Conservation (phyloP, 2,888 invertebrate species). For the Diaperis boleti region DNA sequence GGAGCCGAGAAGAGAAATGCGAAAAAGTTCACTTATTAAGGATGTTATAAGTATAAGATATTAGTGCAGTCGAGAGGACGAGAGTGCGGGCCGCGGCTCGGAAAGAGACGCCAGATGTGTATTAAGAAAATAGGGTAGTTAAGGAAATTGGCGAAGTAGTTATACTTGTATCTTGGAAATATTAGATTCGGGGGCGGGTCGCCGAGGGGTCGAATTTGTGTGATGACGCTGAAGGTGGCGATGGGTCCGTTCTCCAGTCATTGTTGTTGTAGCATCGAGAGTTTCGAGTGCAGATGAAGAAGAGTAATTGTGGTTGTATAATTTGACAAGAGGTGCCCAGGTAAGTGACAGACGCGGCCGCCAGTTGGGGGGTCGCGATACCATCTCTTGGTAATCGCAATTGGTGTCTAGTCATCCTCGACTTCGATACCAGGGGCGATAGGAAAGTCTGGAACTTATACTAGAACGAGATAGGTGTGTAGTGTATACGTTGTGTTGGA, state of each 20-base stretch:
- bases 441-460: no score
- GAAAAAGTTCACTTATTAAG: constrained; percentile 65
- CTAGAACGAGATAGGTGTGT: no score
- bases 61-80: constrained; percentile 56
- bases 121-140: constrained; percentile 64
- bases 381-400: constrained; percentile 58
- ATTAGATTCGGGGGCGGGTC: constrained; percentile 56
- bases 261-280: constrained; percentile 46
- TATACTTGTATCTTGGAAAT: constrained; percentile 61
- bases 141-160: constrained; percentile 64
- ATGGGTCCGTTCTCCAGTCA: constrained; percentile 35
- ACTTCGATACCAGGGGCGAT: constrained; percentile 13
- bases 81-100: constrained; percentile 37
- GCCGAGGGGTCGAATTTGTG: not conserved
- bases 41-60: constrained; percentile 61
- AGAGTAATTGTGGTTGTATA: constrained; percentile 60
- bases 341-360: constrained; percentile 62
- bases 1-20: constrained; percentile 58
- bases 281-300: constrained; percentile 53
- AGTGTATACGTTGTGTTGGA: no score
- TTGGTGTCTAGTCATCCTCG: constrained; percentile 57
- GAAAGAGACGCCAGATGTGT: constrained; percentile 55
- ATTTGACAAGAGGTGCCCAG: constrained; percentile 64
- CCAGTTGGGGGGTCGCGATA: constrained; percentile 65
- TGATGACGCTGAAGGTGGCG: not conserved